phyloP scores from a whole-genome alignment of 2,888 invertebrate species.

The Trichopoda pennipes region DNA sequence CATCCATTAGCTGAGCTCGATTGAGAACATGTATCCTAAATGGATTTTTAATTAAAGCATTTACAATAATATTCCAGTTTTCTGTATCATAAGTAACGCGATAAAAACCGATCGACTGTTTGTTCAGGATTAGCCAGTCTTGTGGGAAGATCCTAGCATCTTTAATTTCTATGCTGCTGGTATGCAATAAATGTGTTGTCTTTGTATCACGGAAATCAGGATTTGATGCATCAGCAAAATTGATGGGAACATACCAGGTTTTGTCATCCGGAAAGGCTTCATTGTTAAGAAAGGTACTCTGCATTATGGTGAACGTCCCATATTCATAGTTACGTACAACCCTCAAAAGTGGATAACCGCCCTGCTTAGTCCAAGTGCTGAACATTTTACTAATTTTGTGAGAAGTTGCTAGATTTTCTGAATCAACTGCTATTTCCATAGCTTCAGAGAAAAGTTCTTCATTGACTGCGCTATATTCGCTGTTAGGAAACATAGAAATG shows the following conservation, averaged over 20 bases:
- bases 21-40: slow-evolving; percentile 88
- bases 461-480: background rate
- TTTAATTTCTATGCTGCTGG: slow-evolving; percentile 44
- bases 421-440: background rate
- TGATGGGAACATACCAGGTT: slow-evolving; percentile 77
- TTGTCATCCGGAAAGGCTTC: slow-evolving; percentile 36
- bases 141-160: slow-evolving; percentile 52
- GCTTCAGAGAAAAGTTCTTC: background rate
- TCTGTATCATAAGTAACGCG: slow-evolving; percentile 86
- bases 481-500: background rate
- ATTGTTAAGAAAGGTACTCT: slow-evolving; percentile 76
- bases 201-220: slow-evolving; percentile 76
- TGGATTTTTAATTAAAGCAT: slow-evolving; percentile 84
- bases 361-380: background rate
- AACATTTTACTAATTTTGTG: background rate
- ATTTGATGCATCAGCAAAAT: slow-evolving; percentile 73
- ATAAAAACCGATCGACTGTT: slow-evolving; percentile 81
- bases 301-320: slow-evolving; percentile 82
- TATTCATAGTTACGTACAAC: slow-evolving; percentile 82
- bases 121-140: slow-evolving; percentile 79
- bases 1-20: slow-evolving; percentile 92
- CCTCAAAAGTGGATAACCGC: slow-evolving; percentile 74
- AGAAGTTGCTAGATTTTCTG: background rate
- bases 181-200: slow-evolving; percentile 72
- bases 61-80: slow-evolving; percentile 86